Conservation (phyloP, 2,113 vertebrate genomes). For the Alectura lathami region DNA sequence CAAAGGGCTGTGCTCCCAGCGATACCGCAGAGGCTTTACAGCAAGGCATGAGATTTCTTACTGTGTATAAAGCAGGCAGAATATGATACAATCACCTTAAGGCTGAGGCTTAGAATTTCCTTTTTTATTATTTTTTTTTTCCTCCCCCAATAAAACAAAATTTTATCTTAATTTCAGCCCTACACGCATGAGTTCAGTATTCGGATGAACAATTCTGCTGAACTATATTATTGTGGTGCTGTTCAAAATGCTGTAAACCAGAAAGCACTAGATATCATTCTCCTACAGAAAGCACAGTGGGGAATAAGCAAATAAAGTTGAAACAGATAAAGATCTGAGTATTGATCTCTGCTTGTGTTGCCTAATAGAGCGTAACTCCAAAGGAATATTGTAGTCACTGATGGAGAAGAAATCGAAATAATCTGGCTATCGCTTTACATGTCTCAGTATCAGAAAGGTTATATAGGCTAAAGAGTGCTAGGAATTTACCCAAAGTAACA, state of each 20-base stretch:
- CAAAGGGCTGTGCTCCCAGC: fast-evolving
- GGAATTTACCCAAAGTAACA: conserved; percentile 37
- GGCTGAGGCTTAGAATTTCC: neutral
- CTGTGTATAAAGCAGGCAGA: neutral
- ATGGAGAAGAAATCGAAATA: conserved; percentile 60
- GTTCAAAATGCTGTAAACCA: neutral
- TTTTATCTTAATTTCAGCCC: conserved; percentile 28
- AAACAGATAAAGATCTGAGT: conserved; percentile 69
- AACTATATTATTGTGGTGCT: neutral
- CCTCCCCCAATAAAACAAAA: neutral
- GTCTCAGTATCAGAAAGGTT: conserved; percentile 56
- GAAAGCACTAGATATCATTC: neutral
- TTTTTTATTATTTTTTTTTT: conserved; percentile 1
- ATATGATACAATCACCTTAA: neutral
- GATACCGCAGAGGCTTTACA: neutral
- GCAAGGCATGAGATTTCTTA: neutral
- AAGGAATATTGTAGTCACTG: conserved; percentile 67
- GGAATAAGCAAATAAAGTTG: conserved; percentile 64
- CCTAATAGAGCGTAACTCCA: conserved; percentile 63
- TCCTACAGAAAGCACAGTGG: conserved; percentile 18
- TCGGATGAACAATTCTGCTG: neutral
- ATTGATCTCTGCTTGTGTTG: conserved; percentile 75
- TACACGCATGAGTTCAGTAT: neutral
- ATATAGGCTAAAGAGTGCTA: conserved; percentile 35
- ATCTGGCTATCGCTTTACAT: conserved; percentile 54